Base-by-base conservation (phyloP, 2,113 vertebrate species). In the Condylura cristata region DNA sequence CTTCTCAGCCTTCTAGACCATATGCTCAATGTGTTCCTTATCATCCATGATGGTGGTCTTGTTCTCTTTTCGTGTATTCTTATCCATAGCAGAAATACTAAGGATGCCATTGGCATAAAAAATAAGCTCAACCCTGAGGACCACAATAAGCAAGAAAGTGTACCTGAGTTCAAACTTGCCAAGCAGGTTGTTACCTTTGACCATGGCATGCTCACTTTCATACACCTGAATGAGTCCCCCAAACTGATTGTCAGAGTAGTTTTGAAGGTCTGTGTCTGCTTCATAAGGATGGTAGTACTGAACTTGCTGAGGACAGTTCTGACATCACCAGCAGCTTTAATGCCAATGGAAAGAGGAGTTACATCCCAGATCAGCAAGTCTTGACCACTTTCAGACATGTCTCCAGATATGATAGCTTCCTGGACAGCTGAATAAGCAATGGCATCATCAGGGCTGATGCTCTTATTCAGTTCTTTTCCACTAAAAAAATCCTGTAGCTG, bases 41-140 rank as follows among this genome's bases (percentile, higher is more conserved):
- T 99, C 99, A 0, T 99, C 99, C 0, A 99, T 99, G 96, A 99
- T 99, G 0, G 99, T 99, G 94, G 99, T 99, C 97, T 99, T 99
- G 98, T 99, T 99, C 86, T 98, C 98, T 90, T 99, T 99, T 70
- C 98, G 98, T 41, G 98, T 98, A 85, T 98, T 99, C 98, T 48
- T 99, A 16, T 99, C 98, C 78, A 99, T 98, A 83, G 98, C 98
- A 85, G 98, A 99, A 3, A 99, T 98, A 0, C 98, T 99, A 4
- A 99, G 97, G 84, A 99, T 99, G 41, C 93, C 97, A 70, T 96
- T 96, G 44, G 96, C 96, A 53, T 97, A 94, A 39, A 97, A 97
- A 16, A 96, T 96, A 30, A 97, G 96, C 37, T 96, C 97, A 78
- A 97, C 96, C 96, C 98, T 99, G 98, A 93, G 98, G 98, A 65